A percentile compares a stretch with the other conserved stretches of the same genome.
These are phyloP conservation scores for Bradysia coprophila DNA, from an alignment of 1,140 invertebrate species.

Conservation along the genomic window DNA sequence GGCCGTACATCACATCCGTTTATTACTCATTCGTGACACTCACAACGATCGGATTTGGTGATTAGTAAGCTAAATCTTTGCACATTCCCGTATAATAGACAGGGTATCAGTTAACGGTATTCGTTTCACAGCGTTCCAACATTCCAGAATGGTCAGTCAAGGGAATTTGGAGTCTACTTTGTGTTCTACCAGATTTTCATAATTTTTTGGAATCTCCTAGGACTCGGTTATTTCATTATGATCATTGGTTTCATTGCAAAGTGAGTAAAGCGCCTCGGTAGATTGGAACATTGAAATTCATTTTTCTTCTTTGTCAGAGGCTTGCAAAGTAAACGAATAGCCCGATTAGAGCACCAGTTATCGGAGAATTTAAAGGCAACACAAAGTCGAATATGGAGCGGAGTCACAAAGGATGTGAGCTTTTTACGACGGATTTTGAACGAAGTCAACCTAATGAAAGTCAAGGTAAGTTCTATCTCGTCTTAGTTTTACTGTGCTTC, in stretches of 20 bases:
- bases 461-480: constrained; percentile 44
- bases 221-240: constrained; percentile 80
- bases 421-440: constrained; percentile 54
- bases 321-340: constrained; percentile 45
- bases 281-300: constrained; percentile 1
- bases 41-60: constrained; percentile 88
- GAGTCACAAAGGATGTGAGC: constrained; percentile 54
- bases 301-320: constrained; percentile 11
- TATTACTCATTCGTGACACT: constrained; percentile 87
- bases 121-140: no score
- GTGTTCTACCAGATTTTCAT: constrained; percentile 23
- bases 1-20: constrained; percentile 74
- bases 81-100: no score
- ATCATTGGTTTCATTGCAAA: constrained; percentile 69
- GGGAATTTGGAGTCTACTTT: constrained; percentile 18
- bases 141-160: no score
- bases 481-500: no score
- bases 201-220: constrained; percentile 71
- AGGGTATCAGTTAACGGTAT: no score
- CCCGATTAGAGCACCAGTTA: constrained; percentile 53
- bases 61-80: no score
- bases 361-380: constrained; percentile 54
- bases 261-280: constrained; percentile 14
- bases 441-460: constrained; percentile 55
- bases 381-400: constrained; percentile 56